Percentiles rank a stretch among this genome's conserved stretches.
These are phyloP conservation scores for Arrhamphus sclerolepis DNA, from an alignment of 2,797 vertebrate species.

Conservation along the genomic window DNA sequence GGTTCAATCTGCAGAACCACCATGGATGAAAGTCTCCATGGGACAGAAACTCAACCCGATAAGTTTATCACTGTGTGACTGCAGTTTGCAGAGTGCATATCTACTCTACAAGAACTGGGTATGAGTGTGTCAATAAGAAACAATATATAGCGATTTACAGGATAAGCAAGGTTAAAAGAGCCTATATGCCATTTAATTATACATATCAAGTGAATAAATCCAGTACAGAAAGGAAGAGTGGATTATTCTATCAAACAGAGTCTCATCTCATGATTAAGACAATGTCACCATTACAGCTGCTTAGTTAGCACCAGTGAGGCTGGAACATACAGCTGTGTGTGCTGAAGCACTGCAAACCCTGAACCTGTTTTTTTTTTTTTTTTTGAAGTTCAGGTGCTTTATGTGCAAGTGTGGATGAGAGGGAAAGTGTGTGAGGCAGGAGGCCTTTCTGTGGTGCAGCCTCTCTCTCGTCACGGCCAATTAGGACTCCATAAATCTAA, in stretches of 20 bases:
- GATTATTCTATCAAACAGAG: conserved; percentile 40
- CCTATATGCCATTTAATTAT: too few species aligned
- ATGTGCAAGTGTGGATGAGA: conserved; percentile 29
- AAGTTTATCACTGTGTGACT: too few species aligned
- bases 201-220: conserved; percentile 14
- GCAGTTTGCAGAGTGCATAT: too few species aligned
- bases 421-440: conserved; percentile 10
- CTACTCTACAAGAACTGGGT: too few species aligned
- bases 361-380: conserved; percentile 28
- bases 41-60: too few species aligned
- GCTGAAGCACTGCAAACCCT: conserved; percentile 26
- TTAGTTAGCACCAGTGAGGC: conserved; percentile 52
- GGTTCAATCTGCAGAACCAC: background rate
- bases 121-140: too few species aligned
- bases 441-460: conserved; percentile 53
- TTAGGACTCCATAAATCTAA: conserved; percentile 80
- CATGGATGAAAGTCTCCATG: too few species aligned
- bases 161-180: too few species aligned
- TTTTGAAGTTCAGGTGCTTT: conserved; percentile 23
- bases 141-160: too few species aligned
- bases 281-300: conserved; percentile 57
- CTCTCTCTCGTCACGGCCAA: conserved; percentile 71
- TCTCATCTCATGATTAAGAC: conserved; percentile 52
- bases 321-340: conserved; percentile 62
- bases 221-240: conserved; percentile 27